Evolutionary conservation across 2,888 invertebrate genomes (phyloP).

Genomic region (Phasia obesa): DNA sequence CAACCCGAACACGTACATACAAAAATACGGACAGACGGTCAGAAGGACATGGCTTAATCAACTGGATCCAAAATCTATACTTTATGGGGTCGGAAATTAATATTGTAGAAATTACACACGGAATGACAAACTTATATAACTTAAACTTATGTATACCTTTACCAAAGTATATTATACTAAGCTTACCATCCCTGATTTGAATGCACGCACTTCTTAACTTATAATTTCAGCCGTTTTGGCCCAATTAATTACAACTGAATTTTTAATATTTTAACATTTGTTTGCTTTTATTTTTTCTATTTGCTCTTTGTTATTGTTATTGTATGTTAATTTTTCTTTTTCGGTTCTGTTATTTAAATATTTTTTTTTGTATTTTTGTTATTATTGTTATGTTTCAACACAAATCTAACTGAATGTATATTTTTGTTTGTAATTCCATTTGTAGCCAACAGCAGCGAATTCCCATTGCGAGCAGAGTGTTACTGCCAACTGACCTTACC

Average conservation of each 20-base stretch:
- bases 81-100: no score
- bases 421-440: constrained; percentile 47
- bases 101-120: no score
- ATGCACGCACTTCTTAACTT: not conserved
- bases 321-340: no score
- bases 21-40: no score
- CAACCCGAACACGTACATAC: no score
- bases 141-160: no score
- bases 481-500: constrained; percentile 22
- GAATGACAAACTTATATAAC: no score
- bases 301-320: not conserved
- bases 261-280: constrained; percentile 41
- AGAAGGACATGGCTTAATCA: no score
- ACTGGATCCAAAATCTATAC: no score
- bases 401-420: constrained; percentile 53
- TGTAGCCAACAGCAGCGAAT: constrained; percentile 42
- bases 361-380: no score
- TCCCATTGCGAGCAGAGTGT: constrained; percentile 42
- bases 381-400: constrained; percentile 22
- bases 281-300: not conserved
- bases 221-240: not conserved
- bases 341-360: not conserved
- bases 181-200: no score
- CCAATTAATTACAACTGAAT: constrained; percentile 44
- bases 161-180: no score